Percentiles rank a stretch among this genome's conserved stretches.
phyloP scores from a whole-genome alignment of 2,888 invertebrate genomes.

The Andrena bucephala region DNA sequence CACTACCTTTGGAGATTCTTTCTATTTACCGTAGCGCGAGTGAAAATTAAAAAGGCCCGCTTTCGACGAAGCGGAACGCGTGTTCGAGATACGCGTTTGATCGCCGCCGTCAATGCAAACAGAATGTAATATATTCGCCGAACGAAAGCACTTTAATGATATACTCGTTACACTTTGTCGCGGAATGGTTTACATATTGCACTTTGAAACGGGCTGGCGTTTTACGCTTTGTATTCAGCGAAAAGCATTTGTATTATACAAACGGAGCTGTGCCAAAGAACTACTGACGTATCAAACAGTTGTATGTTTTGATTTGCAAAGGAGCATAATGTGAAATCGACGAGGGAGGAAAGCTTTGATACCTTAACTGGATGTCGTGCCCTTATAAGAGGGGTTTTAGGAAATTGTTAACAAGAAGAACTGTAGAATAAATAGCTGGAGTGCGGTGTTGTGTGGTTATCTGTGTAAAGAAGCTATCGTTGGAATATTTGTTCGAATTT shows the following conservation, averaged over 20 bases:
- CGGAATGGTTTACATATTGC: background rate
- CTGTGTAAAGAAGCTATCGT: too few species aligned
- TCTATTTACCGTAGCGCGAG: constrained; percentile 12
- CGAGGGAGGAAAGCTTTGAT: constrained; percentile 25
- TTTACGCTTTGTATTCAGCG: constrained; percentile 1
- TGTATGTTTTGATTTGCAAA: constrained; percentile 35
- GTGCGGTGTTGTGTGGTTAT: too few species aligned
- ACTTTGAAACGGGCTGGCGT: constrained; percentile 7
- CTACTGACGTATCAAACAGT: background rate
- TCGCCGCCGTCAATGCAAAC: background rate
- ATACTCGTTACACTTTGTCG: constrained; percentile 6
- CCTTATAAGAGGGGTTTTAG: background rate
- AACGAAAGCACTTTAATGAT: constrained; percentile 2
- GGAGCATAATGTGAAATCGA: constrained; percentile 40
- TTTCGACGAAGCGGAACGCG: background rate
- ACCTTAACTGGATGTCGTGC: background rate
- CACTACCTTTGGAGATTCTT: background rate
- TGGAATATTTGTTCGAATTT: too few species aligned
- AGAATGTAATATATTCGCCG: background rate
- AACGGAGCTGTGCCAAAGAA: constrained; percentile 33
- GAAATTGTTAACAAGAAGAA: background rate
- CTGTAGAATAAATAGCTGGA: too few species aligned
- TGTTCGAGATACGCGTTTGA: background rate
- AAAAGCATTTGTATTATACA: background rate
- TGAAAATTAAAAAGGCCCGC: constrained; percentile 12